Evolutionary conservation across 2,888 invertebrate genomes (phyloP), one percentile per base, ranked within the genome.

Genomic region (Cheilosia impressa): DNA sequence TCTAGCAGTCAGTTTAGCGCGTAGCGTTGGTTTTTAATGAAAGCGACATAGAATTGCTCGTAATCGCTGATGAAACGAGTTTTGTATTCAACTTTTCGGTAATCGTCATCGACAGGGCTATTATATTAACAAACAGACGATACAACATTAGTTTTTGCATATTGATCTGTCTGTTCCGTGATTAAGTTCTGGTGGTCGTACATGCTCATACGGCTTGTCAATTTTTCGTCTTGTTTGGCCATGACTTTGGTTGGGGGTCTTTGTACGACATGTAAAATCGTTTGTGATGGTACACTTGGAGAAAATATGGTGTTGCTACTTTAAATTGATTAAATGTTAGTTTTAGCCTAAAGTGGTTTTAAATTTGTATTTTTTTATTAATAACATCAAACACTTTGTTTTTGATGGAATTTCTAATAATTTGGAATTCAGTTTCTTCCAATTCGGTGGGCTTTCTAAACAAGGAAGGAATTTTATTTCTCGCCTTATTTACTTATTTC

Each of bases 1-100:
- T 84, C 84, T 84, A 84, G 60, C 71, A 65, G 47, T 24, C 15
- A 27, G 10, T 22, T 45, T 15, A 24, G 50, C 60, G 47, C 24
- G 52, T 60, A 43, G 68, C 63, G 55, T 24, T 34, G 65, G 60
- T 79, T 80, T 80, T 80, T 80, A 80, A 75, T 62, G 27, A 62
- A 80, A 65, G 31, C 53, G 41, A 38, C 45, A 57, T 31, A 31
- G 66, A 60, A 76, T 45, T 65, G 10, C 17, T 45, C 69, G 58
- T 71, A 62, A 50, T 75, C 58, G 45, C 22, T 15, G 63, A 65
- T 41, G 13, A 75, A 84, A 84, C 84, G 10, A 71, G 84, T 84
- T 84, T 78, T 60, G 50, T 27, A 22, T 73, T 52, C 38, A 66
- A 50, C 43, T 83, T 72, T 68, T 75, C 38, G 66, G 53, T 15